phyloP scores from a whole-genome alignment of 2,888 invertebrate species.

The Theretra japonica region DNA sequence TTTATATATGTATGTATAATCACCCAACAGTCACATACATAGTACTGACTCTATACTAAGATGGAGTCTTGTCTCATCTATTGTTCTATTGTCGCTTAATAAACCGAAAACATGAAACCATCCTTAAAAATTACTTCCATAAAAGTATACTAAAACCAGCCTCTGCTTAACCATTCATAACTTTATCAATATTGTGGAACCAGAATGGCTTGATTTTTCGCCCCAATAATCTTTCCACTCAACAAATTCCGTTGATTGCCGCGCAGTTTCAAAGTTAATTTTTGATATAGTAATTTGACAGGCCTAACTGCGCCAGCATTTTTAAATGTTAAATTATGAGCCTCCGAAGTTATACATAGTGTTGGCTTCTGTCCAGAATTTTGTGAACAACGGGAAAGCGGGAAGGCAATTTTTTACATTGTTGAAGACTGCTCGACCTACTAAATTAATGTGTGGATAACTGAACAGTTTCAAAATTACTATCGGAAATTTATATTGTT shows the following conservation, averaged over 20 bases:
- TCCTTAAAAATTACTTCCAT: neutral
- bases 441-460: neutral
- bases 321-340: slow-evolving; percentile 18
- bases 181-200: neutral
- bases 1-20: too few species aligned
- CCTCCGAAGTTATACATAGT: slow-evolving; percentile 11
- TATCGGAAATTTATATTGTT: too few species aligned
- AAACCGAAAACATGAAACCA: neutral
- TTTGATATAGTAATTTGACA: slow-evolving; percentile 17
- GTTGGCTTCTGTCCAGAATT: slow-evolving; percentile 17
- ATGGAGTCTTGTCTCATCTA: too few species aligned
- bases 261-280: slow-evolving; percentile 14
- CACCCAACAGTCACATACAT: too few species aligned
- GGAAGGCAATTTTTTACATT: slow-evolving; percentile 26
- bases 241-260: slow-evolving; percentile 2
- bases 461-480: neutral
- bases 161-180: slow-evolving; percentile 5
- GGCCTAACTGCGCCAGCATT: slow-evolving; percentile 21
- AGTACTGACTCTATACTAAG: too few species aligned
- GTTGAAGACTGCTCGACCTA: slow-evolving; percentile 6
- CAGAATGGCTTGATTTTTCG: neutral
- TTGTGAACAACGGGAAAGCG: neutral
- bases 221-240: slow-evolving; percentile 13
- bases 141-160: neutral
- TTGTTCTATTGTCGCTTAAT: too few species aligned